A percentile compares a stretch with the other conserved stretches of the same genome.
These are phyloP conservation scores for Coboldia fuscipes DNA, from an alignment of 1,140 invertebrate species.

Conservation along the genomic window DNA sequence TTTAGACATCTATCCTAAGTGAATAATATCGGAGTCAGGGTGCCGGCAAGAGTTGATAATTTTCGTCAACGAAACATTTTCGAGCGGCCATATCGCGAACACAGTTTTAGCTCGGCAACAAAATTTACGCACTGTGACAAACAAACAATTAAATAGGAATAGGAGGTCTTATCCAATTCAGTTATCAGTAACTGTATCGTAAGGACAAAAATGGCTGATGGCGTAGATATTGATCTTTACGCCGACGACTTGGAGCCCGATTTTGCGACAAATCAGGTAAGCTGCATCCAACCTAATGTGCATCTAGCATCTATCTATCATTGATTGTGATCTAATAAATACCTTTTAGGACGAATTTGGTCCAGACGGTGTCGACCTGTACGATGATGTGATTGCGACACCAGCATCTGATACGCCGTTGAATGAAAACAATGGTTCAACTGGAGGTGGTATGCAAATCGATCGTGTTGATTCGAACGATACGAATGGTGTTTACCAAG, in stretches of 20 bases:
- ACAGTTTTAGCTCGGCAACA: too few species aligned
- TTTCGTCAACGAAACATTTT: too few species aligned
- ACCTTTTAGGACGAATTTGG: constrained; percentile 55
- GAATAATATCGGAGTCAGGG: too few species aligned
- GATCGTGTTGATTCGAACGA: constrained; percentile 21
- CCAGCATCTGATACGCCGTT: constrained; percentile 25
- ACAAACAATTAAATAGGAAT: too few species aligned
- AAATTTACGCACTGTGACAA: too few species aligned
- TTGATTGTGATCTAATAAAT: constrained; percentile 3
- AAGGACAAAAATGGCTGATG: constrained; percentile 75
- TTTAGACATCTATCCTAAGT: too few species aligned
- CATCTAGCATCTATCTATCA: not conserved
- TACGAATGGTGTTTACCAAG: constrained; percentile 46
- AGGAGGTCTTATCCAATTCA: too few species aligned
- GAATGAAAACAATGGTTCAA: not conserved
- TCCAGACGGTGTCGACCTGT: constrained; percentile 78
- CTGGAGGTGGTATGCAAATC: constrained; percentile 5
- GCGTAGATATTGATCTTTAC: constrained; percentile 90
- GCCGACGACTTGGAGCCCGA: constrained; percentile 89
- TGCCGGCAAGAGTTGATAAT: too few species aligned
- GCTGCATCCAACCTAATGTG: not conserved
- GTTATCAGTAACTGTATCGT: too few species aligned
- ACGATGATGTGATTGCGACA: constrained; percentile 84
- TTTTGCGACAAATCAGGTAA: constrained; percentile 35
- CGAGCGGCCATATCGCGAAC: too few species aligned